phyloP scores from a whole-genome alignment of 1,140 invertebrate species.

The Macrocentrus cingulum region DNA sequence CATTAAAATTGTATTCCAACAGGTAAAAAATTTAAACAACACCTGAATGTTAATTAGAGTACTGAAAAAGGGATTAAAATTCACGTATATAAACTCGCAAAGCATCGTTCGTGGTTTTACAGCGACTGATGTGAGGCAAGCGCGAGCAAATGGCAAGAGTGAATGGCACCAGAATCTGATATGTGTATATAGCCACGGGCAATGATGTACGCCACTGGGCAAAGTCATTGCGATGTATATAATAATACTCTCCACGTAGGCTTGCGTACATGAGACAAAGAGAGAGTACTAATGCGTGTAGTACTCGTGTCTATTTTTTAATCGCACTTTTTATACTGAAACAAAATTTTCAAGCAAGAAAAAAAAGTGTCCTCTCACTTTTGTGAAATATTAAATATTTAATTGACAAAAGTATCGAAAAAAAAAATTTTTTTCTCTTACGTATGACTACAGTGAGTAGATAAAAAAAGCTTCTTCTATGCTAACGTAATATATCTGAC shows the following conservation, averaged over 20 bases:
- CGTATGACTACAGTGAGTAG: too few relatives aligned
- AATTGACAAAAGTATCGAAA: too few relatives aligned
- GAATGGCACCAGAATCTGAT: slow-evolving; percentile 22
- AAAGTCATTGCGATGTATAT: background rate
- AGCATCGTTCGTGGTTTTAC: slow-evolving; percentile 30
- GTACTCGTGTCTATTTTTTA: background rate
- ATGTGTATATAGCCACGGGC: slow-evolving; percentile 25
- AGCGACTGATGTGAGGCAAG: slow-evolving; percentile 28
- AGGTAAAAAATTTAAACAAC: too few relatives aligned
- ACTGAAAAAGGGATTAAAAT: background rate
- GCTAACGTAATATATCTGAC: too few relatives aligned
- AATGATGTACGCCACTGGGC: slow-evolving; percentile 1
- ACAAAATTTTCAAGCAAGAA: too few relatives aligned
- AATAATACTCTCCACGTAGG: too few relatives aligned
- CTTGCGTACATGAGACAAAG: too few relatives aligned
- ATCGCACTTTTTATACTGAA: too few relatives aligned
- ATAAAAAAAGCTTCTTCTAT: too few relatives aligned
- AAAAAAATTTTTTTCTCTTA: too few relatives aligned
- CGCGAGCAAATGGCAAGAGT: slow-evolving; percentile 23
- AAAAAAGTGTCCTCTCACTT: too few relatives aligned
- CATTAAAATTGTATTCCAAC: background rate
- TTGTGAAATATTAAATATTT: too few relatives aligned
- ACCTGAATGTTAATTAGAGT: background rate
- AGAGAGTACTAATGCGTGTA: background rate
- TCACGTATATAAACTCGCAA: background rate